These are phyloP conservation scores for Ceratosolen fusciceps DNA, from an alignment of 1,140 invertebrate species.

Conservation along the genomic window DNA sequence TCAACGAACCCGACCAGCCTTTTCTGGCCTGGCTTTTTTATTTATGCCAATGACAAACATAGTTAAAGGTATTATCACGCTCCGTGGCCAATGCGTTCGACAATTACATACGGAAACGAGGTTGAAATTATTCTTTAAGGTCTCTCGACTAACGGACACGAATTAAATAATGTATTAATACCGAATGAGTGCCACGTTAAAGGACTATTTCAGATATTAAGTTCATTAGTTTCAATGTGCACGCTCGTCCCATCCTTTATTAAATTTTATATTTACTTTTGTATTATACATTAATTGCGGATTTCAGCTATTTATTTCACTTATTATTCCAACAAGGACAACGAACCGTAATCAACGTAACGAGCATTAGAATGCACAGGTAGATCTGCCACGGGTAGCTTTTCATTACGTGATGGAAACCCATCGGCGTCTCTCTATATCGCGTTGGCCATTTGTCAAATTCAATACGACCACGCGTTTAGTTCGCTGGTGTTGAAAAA, in stretches of 20 bases:
- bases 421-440: background rate
- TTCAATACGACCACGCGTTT: background rate
- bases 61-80: background rate
- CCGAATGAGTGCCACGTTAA: background rate
- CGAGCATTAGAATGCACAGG: no score
- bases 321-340: no score
- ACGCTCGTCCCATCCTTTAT: no score
- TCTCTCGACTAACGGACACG: background rate
- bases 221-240: no score
- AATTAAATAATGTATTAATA: background rate
- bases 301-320: no score
- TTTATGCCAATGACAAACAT: slow-evolving; percentile 16
- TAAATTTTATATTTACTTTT: no score
- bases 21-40: slow-evolving; percentile 13
- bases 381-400: slow-evolving; percentile 7
- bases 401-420: background rate
- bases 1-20: background rate
- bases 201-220: background rate
- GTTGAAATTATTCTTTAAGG: background rate
- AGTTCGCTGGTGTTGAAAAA: background rate
- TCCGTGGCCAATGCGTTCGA: background rate
- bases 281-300: no score
- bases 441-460: background rate
- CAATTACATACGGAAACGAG: background rate
- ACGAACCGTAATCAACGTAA: no score